Evolutionary conservation across 2,888 invertebrate species (phyloP), one percentile per base, ranked within the genome.

Genomic region (Sphaerophoria rueppellii): DNA sequence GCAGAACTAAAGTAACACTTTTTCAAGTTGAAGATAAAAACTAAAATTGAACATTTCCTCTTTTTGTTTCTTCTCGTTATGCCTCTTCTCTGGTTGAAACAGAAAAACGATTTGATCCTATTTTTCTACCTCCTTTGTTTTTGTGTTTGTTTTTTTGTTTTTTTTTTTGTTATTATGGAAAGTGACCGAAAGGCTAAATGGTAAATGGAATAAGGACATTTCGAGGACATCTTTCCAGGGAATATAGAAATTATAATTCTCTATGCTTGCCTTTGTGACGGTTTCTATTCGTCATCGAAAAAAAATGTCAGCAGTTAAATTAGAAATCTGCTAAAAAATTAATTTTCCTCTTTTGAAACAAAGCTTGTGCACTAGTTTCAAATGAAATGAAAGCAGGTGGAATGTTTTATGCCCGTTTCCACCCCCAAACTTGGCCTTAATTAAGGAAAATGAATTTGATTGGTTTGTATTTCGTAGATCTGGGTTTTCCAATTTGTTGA

Each of bases 11-110:
- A 61, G 61, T 5, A 35, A 32, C 6, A 54, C 3, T 11, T 4
- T 12, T 50, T 50, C 67, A 50, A 82, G 63, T 82, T 80, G 24
- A 24, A 24, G 24, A 24, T 24, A 24, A 24, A 52, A 71, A 61
- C 67, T 67, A 69, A 50, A 83, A 69, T 75, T 79, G 67, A 71
- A 58, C 73, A 61, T 75, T 75, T 52, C 34, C 54, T 58, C 67
- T 46, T 48, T 61, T 6, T 4, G n/a, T 4, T 50, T 54, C 35
- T 37, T 67, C 35, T 50, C 16, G 35, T 24, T 46, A 65, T 58
- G 37, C 54, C 48, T 35, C 14, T 35, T 11, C 37, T 35, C 37
- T 35, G 6, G n/a, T 32, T 54, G 12, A 9, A 43, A 43, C n/a
- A n/a, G 9, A 9, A 43, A n/a, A 61, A 67, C 12, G 32, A 60